Evolutionary conservation across 2,113 vertebrate species (phyloP).

Genomic region (Campylomormyrus tamandua): DNA sequence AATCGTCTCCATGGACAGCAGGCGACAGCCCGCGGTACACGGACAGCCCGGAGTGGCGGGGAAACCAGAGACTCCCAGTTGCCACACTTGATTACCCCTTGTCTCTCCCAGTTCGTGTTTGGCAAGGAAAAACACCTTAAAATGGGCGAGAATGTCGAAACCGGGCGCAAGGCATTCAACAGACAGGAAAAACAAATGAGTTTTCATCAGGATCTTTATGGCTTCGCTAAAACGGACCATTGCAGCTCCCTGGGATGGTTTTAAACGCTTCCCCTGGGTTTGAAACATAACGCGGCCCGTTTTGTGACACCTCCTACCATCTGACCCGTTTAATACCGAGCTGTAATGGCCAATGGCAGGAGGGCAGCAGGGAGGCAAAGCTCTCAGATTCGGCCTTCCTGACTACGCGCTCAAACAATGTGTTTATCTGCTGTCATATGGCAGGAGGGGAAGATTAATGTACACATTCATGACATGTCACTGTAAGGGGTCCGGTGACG

Average conservation of each 20-base stretch:
- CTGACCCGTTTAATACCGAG: conserved; percentile 25
- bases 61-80: conserved; percentile 42
- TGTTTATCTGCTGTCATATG: neutral
- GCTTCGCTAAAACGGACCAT: conserved; percentile 42
- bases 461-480: neutral
- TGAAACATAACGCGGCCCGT: conserved; percentile 29
- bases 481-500: neutral
- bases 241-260: conserved; percentile 34
- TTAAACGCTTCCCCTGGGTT: conserved; percentile 17
- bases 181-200: conserved; percentile 41
- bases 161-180: conserved; percentile 21
- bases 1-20: conserved; percentile 39
- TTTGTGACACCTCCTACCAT: conserved; percentile 25
- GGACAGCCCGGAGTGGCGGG: conserved; percentile 23
- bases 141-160: conserved; percentile 22
- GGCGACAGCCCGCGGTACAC: conserved; percentile 33
- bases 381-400: neutral
- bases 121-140: conserved; percentile 4
- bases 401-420: neutral
- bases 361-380: neutral
- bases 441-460: neutral
- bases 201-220: conserved; percentile 39
- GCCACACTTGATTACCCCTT: conserved; percentile 17
- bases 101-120: neutral
- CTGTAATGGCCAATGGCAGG: conserved; percentile 31